These are phyloP conservation scores for Lepidochitona cinerea DNA, from an alignment of 2,888 invertebrate genomes.

Conservation along the genomic window DNA sequence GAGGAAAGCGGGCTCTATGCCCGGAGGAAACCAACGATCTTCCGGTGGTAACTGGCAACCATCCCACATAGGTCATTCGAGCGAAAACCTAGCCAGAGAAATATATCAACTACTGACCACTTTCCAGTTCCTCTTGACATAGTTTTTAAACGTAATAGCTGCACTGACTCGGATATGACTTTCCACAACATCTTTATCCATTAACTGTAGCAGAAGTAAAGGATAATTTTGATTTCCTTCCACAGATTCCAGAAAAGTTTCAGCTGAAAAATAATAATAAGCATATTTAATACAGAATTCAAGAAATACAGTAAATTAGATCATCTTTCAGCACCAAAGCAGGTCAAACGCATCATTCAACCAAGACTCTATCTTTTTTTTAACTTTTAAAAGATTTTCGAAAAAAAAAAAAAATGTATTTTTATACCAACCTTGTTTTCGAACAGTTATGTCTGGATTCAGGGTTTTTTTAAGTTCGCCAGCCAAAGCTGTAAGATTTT, in stretches of 20 bases:
- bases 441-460: slow-evolving; percentile 83
- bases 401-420: too few species aligned
- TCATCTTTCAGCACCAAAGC: neutral
- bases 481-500: slow-evolving; percentile 83
- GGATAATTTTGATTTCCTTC: slow-evolving; percentile 94
- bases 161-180: slow-evolving; percentile 89
- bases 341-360: too few species aligned
- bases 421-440: slow-evolving; percentile 91
- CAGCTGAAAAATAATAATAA: slow-evolving; percentile 82
- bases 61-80: too few species aligned
- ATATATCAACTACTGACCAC: too few species aligned
- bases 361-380: too few species aligned
- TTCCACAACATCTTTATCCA: slow-evolving; percentile 82
- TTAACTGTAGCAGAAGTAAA: slow-evolving; percentile 85
- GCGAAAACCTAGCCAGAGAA: too few species aligned
- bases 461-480: slow-evolving; percentile 91
- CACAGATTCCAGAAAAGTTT: slow-evolving; percentile 90
- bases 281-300: neutral
- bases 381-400: too few species aligned
- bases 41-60: too few species aligned
- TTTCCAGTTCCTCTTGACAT: slow-evolving; percentile 93
- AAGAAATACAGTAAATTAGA: neutral
- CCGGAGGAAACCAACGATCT: too few species aligned
- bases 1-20: too few species aligned
- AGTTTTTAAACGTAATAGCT: slow-evolving; percentile 97